Percentiles rank a stretch among this genome's conserved stretches.
phyloP scores from a whole-genome alignment of 2,888 invertebrate species.

The Tortricodes alternella region DNA sequence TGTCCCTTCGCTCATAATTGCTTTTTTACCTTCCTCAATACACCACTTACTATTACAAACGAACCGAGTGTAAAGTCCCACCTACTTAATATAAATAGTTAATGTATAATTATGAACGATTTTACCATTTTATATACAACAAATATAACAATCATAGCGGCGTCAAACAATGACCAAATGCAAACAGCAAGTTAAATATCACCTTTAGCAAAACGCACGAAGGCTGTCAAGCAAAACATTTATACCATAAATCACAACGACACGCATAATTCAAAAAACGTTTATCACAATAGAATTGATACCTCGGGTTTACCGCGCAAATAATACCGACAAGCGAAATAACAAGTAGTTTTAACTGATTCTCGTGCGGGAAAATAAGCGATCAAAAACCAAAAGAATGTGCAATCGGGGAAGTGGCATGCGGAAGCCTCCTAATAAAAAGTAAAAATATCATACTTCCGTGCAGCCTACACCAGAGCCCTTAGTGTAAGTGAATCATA shows the following conservation, averaged over 20 bases:
- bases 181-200: background rate
- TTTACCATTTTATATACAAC: slow-evolving; percentile 21
- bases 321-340: slow-evolving; percentile 59
- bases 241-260: slow-evolving; percentile 47
- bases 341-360: slow-evolving; percentile 31
- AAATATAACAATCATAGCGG: slow-evolving; percentile 11
- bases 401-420: background rate
- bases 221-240: slow-evolving; percentile 13
- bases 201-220: background rate
- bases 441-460: no score
- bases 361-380: slow-evolving; percentile 37
- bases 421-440: background rate
- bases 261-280: slow-evolving; percentile 34
- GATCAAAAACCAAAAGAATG: slow-evolving; percentile 6
- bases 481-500: no score
- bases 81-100: slow-evolving; percentile 6
- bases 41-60: no score
- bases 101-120: slow-evolving; percentile 7
- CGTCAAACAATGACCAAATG: slow-evolving; percentile 15
- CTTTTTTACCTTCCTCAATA: no score
- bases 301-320: slow-evolving; percentile 52
- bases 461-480: no score
- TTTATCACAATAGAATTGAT: slow-evolving; percentile 36
- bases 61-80: slow-evolving; percentile 7
- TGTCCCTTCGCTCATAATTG: no score